A percentile compares a stretch with the other conserved stretches of the same genome.
Conservation (phyloP, 2,888 invertebrate genomes). For the Drosophila putrida region DNA sequence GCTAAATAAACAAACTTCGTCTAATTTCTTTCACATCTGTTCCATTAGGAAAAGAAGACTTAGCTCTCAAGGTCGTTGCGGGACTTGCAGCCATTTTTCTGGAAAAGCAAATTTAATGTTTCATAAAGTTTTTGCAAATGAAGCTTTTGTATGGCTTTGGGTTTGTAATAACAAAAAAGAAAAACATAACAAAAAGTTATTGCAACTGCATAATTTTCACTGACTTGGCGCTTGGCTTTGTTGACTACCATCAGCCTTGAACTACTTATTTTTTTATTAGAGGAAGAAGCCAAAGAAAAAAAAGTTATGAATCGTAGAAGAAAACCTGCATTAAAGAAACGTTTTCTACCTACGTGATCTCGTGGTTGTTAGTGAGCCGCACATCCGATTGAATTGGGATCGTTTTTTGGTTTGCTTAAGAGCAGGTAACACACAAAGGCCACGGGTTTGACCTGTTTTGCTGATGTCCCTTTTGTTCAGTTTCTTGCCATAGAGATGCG, state of each 20-base stretch:
- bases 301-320: slow-evolving; percentile 30
- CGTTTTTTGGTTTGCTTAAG: slow-evolving; percentile 16
- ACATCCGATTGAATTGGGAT: slow-evolving; percentile 62
- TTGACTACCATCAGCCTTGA: slow-evolving; percentile 43
- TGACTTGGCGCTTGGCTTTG: slow-evolving; percentile 22
- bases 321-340: slow-evolving; percentile 24
- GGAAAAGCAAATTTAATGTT: slow-evolving; percentile 2
- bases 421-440: slow-evolving; percentile 20
- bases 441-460: slow-evolving; percentile 49
- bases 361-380: slow-evolving; percentile 56
- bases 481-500: slow-evolving; percentile 28
- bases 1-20: slow-evolving; percentile 17
- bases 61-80: slow-evolving; percentile 21
- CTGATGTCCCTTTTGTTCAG: slow-evolving; percentile 28
- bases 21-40: slow-evolving; percentile 7
- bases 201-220: slow-evolving; percentile 21
- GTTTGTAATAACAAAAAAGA: background rate
- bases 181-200: background rate
- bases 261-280: slow-evolving; percentile 38
- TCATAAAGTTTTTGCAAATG: background rate
- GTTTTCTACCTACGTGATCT: slow-evolving; percentile 45
- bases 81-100: slow-evolving; percentile 16
- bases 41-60: background rate
- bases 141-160: background rate
- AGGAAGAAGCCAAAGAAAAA: slow-evolving; percentile 9